Conservation (phyloP, 2,797 vertebrate species). For the Sus cebifrons region DNA sequence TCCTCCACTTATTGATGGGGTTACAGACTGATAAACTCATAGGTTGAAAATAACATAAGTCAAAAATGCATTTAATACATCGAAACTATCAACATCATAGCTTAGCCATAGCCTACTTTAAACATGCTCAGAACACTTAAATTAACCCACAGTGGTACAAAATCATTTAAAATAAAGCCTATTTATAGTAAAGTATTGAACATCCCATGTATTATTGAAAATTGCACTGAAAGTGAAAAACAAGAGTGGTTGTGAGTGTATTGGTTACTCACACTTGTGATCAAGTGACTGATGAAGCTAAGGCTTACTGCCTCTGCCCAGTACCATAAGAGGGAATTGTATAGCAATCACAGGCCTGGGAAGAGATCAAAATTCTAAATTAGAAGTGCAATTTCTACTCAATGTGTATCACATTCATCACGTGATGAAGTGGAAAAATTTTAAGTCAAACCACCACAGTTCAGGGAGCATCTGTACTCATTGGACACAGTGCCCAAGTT, state of each 20-base stretch:
- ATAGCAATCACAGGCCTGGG: neutral
- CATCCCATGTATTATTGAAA: neutral
- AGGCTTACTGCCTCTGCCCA: neutral
- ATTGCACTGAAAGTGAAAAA: neutral
- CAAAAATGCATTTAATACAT: neutral
- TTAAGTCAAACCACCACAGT: neutral
- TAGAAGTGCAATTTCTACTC: neutral
- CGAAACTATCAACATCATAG: neutral
- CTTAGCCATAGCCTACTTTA: neutral
- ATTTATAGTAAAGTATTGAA: neutral
- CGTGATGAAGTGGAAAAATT: neutral
- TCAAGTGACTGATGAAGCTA: neutral
- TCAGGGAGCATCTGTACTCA: neutral
- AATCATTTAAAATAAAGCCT: neutral
- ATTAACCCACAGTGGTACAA: neutral
- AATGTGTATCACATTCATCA: neutral
- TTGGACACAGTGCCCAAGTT: neutral
- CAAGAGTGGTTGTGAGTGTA: neutral
- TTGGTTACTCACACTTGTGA: neutral
- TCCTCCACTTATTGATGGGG: neutral
- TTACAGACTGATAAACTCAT: neutral
- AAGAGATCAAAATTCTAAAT: neutral
- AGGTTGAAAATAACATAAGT: neutral
- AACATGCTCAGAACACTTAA: neutral
- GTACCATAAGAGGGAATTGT: neutral